A percentile compares a stretch with the other conserved stretches of the same genome.
These are phyloP conservation scores for Salvelinus sp. DNA, from an alignment of 2,113 vertebrate species.

Conservation along the genomic window DNA sequence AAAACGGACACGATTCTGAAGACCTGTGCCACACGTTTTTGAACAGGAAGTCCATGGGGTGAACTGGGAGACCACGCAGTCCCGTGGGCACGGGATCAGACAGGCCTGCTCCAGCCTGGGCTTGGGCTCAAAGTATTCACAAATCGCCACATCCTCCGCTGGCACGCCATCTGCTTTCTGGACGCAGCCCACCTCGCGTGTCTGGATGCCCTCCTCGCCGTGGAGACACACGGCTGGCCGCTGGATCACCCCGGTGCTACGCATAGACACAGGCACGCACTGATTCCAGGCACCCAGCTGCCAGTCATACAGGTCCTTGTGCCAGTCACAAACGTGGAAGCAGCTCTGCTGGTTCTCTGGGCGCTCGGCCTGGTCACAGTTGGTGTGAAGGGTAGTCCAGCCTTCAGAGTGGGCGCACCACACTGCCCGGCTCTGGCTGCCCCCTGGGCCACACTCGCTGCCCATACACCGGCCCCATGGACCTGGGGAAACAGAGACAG, in stretches of 20 bases:
- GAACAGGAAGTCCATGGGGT: conserved; percentile 89
- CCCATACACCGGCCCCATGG: conserved; percentile 97
- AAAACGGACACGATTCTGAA: conserved; percentile 84
- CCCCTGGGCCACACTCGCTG: conserved; percentile 92
- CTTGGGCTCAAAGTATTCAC: conserved; percentile 95
- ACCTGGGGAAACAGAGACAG: conserved; percentile 69
- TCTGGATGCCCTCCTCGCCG: conserved; percentile 93
- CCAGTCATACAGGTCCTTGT: conserved; percentile 94
- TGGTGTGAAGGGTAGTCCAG: conserved; percentile 93
- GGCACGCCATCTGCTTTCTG: conserved; percentile 79
- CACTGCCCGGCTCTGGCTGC: conserved; percentile 90
- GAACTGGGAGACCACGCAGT: conserved; percentile 89
- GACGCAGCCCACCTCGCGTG: conserved; percentile 84
- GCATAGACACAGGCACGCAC: conserved; percentile 84
- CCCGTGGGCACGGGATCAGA: conserved; percentile 89
- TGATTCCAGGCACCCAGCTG: conserved; percentile 89
- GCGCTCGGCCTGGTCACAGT: conserved; percentile 82
- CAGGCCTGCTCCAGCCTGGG: conserved; percentile 93
- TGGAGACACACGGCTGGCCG: conserved; percentile 78
- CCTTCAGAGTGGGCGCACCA: conserved; percentile 96
- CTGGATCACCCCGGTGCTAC: conserved; percentile 58
- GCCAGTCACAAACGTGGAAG: conserved; percentile 94
- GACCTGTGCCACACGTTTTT: conserved; percentile 86
- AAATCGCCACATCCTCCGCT: conserved; percentile 86
- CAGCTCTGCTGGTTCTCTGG: conserved; percentile 92